phyloP scores from a whole-genome alignment of 1,140 invertebrate species.

The Eriocheir sinensis region DNA sequence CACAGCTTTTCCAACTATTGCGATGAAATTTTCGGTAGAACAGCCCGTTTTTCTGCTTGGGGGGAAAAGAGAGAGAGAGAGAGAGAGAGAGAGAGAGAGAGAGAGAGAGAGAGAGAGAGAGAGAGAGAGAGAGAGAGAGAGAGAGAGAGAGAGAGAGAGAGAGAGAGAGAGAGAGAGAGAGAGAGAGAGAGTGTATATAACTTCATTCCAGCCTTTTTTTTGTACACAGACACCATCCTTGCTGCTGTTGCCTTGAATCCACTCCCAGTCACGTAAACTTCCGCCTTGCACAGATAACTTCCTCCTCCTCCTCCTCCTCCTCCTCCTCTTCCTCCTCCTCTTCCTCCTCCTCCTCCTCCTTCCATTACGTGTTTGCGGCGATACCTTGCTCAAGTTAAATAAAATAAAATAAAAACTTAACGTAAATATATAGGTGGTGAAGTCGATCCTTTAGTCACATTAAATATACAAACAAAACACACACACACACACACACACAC shows the following conservation, averaged over 20 bases:
- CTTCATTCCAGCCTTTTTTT: too few relatives aligned
- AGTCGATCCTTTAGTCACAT: too few relatives aligned
- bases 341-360: neutral
- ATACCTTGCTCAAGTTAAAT: too few relatives aligned
- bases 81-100: constrained; percentile 49
- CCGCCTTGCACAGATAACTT: neutral
- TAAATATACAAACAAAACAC: too few relatives aligned
- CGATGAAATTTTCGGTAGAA: neutral
- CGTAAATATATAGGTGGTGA: too few relatives aligned
- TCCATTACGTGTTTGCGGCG: too few relatives aligned
- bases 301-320: neutral
- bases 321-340: neutral
- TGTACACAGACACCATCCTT: neutral
- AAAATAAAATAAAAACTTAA: too few relatives aligned
- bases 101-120: constrained; percentile 52
- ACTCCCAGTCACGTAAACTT: too few relatives aligned
- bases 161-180: constrained; percentile 45
- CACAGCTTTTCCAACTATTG: neutral
- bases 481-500: too few relatives aligned
- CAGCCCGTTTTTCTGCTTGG: neutral
- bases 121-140: constrained; percentile 47
- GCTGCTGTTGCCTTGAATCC: too few relatives aligned
- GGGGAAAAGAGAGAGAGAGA: constrained; percentile 41
- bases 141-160: constrained; percentile 45
- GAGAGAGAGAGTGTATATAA: constrained; percentile 4